A percentile compares a stretch with the other conserved stretches of the same genome.
Conservation (phyloP, 2,888 invertebrate genomes). For the Pseudococcus longispinus region DNA sequence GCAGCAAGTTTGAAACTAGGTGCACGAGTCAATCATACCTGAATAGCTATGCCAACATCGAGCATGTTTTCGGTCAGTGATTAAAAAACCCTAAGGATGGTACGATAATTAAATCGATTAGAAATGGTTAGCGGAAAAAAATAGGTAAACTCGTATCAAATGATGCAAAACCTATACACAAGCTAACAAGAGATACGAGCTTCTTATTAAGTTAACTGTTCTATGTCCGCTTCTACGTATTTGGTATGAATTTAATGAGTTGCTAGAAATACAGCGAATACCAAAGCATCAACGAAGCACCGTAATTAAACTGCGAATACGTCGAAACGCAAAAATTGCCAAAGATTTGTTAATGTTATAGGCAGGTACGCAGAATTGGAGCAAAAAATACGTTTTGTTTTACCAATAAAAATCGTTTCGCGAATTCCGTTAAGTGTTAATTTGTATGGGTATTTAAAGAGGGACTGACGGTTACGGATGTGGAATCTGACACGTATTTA, state of each 20-base stretch:
- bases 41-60: neutral
- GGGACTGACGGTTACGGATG: neutral
- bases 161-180: slow-evolving; percentile 33
- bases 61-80: neutral
- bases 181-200: neutral
- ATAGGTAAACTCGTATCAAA: slow-evolving; percentile 9
- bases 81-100: neutral
- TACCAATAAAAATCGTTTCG: neutral
- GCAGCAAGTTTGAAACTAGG: neutral
- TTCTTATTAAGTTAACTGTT: slow-evolving; percentile 31
- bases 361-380: neutral
- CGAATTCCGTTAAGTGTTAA: neutral
- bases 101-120: slow-evolving; percentile 20
- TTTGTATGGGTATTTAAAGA: neutral
- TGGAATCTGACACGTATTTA: neutral
- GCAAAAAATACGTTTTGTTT: neutral
- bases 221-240: neutral
- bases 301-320: neutral
- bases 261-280: neutral
- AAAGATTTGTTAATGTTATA: neutral
- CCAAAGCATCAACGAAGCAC: neutral
- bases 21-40: neutral
- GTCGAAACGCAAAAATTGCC: neutral
- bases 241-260: slow-evolving; percentile 1
- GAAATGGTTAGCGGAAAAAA: slow-evolving; percentile 28